phyloP scores from a whole-genome alignment of 2,797 vertebrate species.

The Helarctos malayanus region DNA sequence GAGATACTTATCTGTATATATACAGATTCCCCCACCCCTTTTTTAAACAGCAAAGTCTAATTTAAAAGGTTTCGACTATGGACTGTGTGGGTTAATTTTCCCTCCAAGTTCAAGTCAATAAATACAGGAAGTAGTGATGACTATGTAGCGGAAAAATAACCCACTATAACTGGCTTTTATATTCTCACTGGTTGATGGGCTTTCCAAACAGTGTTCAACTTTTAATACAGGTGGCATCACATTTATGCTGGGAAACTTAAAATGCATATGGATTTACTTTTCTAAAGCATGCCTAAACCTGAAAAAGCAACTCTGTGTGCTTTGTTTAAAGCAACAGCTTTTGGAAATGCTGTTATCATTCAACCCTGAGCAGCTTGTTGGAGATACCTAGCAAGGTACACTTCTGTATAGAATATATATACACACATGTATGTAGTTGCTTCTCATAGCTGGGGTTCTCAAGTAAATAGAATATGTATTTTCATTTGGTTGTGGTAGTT shows the following conservation, averaged over 20 bases:
- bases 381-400: conserved; percentile 48
- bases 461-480: conserved; percentile 53
- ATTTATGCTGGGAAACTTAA: conserved; percentile 66
- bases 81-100: conserved; percentile 50
- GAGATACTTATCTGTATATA: conserved; percentile 14
- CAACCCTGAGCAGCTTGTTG: conserved; percentile 59
- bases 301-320: conserved; percentile 60
- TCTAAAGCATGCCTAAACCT: conserved; percentile 55
- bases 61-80: conserved; percentile 57
- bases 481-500: conserved; percentile 64
- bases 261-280: conserved; percentile 70
- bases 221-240: conserved; percentile 34
- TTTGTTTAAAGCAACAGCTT: conserved; percentile 73
- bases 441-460: conserved; percentile 27
- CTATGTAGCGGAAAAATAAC: conserved; percentile 56
- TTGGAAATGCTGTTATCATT: conserved; percentile 57
- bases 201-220: conserved; percentile 61
- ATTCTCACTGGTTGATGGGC: conserved; percentile 33
- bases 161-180: conserved; percentile 42
- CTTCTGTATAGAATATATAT: not conserved
- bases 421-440: not conserved
- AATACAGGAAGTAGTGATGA: conserved; percentile 45
- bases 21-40: not conserved
- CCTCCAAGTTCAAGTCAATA: conserved; percentile 50
- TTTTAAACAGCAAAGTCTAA: conserved; percentile 32